A percentile compares a stretch with the other conserved stretches of the same genome.
phyloP scores from a whole-genome alignment of 2,797 vertebrate species.

The Carcharodon carcharias region DNA sequence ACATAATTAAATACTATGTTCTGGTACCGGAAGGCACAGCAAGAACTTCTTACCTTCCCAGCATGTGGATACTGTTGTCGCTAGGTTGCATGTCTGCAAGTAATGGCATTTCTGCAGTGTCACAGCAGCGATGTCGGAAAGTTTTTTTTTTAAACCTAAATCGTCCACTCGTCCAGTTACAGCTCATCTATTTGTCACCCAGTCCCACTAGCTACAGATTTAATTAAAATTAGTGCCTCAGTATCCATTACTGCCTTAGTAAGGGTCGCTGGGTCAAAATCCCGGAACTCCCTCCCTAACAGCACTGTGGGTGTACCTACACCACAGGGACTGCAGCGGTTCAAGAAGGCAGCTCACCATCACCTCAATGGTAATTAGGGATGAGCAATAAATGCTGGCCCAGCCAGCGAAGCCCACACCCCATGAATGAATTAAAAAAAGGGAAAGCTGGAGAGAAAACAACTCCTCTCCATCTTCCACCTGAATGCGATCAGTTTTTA shows the following conservation, averaged over 20 bases:
- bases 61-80: not conserved
- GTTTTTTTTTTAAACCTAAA: not conserved
- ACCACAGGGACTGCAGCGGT: too few species aligned
- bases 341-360: too few species aligned
- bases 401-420: too few species aligned
- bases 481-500: not conserved
- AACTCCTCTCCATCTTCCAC: not conserved
- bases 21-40: not conserved
- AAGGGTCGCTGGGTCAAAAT: too few species aligned
- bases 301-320: too few species aligned
- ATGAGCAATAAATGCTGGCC: too few species aligned
- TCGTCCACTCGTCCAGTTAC: not conserved
- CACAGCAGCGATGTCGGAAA: not conserved
- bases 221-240: not conserved
- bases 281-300: too few species aligned
- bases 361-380: too few species aligned
- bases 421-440: too few species aligned
- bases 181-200: not conserved
- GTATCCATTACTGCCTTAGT: not conserved
- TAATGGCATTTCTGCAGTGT: not conserved
- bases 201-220: not conserved
- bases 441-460: not conserved
- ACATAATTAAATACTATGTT: slow-evolving; percentile 10
- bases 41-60: not conserved
- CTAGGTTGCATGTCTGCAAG: not conserved